Percentiles rank a stretch among this genome's conserved stretches.
Evolutionary conservation across 1,140 invertebrate genomes (phyloP).

Genomic region (Heliconius congener): DNA sequence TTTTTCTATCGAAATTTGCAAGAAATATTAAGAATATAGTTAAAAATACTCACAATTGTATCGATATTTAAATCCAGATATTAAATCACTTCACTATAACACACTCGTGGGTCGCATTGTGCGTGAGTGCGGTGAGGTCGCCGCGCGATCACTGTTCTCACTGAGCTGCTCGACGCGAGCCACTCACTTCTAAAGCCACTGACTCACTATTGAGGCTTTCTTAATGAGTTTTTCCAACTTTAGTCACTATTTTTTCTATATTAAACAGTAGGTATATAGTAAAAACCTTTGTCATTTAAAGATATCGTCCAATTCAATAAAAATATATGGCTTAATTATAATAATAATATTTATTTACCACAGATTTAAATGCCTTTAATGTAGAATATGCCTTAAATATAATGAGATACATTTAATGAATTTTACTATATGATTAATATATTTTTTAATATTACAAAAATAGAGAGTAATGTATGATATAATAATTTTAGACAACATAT

Average conservation of each 20-base stretch:
- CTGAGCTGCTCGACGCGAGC: slow-evolving; percentile 23
- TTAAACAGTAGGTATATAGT: neutral
- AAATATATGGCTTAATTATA: too few species aligned
- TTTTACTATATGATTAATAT: too few species aligned
- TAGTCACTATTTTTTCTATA: neutral
- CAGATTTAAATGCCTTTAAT: too few species aligned
- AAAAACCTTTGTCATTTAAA: neutral
- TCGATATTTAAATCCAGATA: slow-evolving; percentile 45
- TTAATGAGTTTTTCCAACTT: slow-evolving; percentile 27
- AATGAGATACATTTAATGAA: too few species aligned
- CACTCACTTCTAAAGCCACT: slow-evolving; percentile 49
- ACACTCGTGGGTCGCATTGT: slow-evolving; percentile 69
- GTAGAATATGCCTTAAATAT: too few species aligned
- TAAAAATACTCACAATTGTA: slow-evolving; percentile 29
- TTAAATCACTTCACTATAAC: slow-evolving; percentile 68
- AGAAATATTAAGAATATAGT: neutral
- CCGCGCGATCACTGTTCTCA: slow-evolving; percentile 62
- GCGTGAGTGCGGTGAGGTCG: slow-evolving; percentile 60
- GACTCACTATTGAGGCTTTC: slow-evolving; percentile 44
- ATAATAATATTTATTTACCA: too few species aligned
- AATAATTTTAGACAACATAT: too few species aligned
- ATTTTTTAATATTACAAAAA: too few species aligned
- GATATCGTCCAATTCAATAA: neutral
- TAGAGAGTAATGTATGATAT: too few species aligned
- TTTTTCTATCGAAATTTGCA: neutral